Evolutionary conservation across 2,888 invertebrate genomes (phyloP), one percentile per base, ranked within the genome.

Genomic region (Hesperia comma): DNA sequence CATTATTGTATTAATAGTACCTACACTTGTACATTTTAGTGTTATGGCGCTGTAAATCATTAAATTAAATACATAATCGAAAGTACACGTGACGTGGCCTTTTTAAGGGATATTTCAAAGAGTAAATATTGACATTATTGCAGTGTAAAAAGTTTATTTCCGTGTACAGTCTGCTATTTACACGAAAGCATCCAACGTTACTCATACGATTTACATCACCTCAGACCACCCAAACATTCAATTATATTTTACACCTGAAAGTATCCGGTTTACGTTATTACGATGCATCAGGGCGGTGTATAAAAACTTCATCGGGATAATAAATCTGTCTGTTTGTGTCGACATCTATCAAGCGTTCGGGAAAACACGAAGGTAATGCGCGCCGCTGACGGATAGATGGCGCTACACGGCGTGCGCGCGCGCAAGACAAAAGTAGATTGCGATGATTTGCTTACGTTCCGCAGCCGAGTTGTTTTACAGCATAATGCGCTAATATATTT

Each of bases 311-410:
- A 78, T 57, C 85, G 72, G 71, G 4, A 70, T 77, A 67, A 86
- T 90, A 85, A 86, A 87, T 89, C 89, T 75, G 69, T 90, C 84
- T 78, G 60, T 87, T 81, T 72, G 83, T 87, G 83, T 84, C 86
- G 91, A 89, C 91, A 90, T 90, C 91, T 91, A 86, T 91, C 87
- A 84, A 75, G 76, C 73, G 72, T 68, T 76, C 74, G 73, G 75
- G 75, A 82, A 79, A 86, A 79, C 84, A 79, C 79, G 75, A 80
- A 85, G 88, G 85, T 89, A 90, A 91, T 90, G 91, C 81, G 71
- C 72, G 70, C 72, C 77, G 88, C 71, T 84, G 90, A 91, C 77
- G 84, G 91, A 91, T 78, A 91, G 91, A 91, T 90, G 90, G 90
- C 87, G 90, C 69, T 61, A 54, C 40, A 77, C 71, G 75, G 68